These are phyloP conservation scores for Anticlea derivata DNA, from an alignment of 2,888 invertebrate genomes.

Conservation along the genomic window DNA sequence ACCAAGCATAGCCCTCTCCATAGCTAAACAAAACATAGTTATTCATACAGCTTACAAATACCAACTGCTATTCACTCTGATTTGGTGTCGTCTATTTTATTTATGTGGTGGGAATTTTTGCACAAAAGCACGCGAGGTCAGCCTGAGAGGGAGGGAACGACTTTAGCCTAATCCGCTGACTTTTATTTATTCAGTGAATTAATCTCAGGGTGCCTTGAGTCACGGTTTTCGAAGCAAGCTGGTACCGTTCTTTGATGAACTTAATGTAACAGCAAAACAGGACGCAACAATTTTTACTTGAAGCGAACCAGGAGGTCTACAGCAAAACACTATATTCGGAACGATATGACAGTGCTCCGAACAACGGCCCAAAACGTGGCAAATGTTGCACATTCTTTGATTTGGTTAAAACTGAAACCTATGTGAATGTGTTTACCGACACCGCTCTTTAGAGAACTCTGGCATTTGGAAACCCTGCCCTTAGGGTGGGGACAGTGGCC, in stretches of 20 bases:
- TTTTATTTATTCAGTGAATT: constrained; percentile 84
- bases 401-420: no score
- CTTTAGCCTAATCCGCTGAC: constrained; percentile 83
- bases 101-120: constrained; percentile 79
- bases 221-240: constrained; percentile 42
- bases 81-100: constrained; percentile 70
- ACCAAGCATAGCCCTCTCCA: no score
- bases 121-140: constrained; percentile 82
- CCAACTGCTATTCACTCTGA: constrained; percentile 62
- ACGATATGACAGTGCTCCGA: no score
- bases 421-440: no score
- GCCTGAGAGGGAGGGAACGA: constrained; percentile 81
- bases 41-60: constrained; percentile 30
- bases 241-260: neutral
- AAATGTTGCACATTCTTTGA: no score
- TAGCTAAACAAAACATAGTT: neutral
- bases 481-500: constrained; percentile 66
- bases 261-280: no score
- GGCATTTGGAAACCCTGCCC: constrained; percentile 5
- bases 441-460: neutral
- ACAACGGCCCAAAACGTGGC: no score
- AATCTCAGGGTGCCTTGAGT: constrained; percentile 70
- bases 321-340: no score
- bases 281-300: no score
- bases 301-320: no score